A percentile compares a stretch with the other conserved stretches of the same genome.
Conservation (phyloP, 2,888 invertebrate species). For the Sinhomidia bicolor region DNA sequence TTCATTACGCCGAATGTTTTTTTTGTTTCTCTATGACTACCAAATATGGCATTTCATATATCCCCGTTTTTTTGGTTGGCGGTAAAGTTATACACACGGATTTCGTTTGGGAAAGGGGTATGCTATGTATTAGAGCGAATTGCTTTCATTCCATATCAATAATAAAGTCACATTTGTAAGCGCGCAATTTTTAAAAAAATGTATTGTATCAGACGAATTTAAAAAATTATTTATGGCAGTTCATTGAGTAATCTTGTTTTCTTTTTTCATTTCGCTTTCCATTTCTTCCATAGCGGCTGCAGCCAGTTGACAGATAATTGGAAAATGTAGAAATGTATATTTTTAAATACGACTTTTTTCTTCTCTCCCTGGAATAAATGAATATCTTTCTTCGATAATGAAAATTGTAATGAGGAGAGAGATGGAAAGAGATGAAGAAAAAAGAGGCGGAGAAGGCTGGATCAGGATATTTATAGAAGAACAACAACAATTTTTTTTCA, state of each 20-base stretch:
- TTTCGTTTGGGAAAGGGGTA: too few relatives aligned
- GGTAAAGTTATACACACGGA: neutral
- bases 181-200: neutral
- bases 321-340: constrained; percentile 28
- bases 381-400: constrained; percentile 34
- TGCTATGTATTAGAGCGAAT: neutral
- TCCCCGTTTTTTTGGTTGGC: neutral
- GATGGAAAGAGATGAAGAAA: too few relatives aligned
- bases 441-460: constrained; percentile 33
- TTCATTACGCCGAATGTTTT: too few relatives aligned
- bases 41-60: neutral
- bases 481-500: constrained; percentile 22
- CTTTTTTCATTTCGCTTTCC: neutral
- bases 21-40: too few relatives aligned
- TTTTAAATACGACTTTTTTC: neutral
- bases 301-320: constrained; percentile 42
- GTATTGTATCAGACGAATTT: neutral
- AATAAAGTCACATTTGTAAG: neutral
- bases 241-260: constrained; percentile 13
- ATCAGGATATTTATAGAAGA: constrained; percentile 4
- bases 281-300: neutral
- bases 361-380: constrained; percentile 17
- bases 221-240: constrained; percentile 30
- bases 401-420: constrained; percentile 17
- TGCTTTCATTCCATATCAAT: neutral